These are phyloP conservation scores for Schizotus pectinicornis DNA, from an alignment of 2,888 invertebrate species.

Conservation along the genomic window DNA sequence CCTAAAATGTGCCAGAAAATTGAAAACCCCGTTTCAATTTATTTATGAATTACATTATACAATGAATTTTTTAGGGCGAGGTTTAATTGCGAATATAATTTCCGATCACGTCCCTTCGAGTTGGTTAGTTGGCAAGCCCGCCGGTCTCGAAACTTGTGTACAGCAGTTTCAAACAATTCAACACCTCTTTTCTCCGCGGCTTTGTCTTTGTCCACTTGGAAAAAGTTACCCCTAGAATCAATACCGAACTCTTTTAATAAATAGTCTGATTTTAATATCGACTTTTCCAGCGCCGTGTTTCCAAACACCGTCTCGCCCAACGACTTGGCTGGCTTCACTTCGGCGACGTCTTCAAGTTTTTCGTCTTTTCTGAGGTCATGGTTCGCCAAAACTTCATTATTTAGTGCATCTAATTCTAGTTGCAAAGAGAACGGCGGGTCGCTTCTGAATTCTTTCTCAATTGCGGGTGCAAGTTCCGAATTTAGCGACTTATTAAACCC, in stretches of 20 bases:
- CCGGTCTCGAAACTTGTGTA: conserved; percentile 9
- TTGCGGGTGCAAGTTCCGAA: neutral
- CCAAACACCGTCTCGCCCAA: conserved; percentile 9
- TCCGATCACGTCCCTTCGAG: conserved; percentile 25
- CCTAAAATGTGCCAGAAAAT: neutral
- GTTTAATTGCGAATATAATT: conserved; percentile 34
- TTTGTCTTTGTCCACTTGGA: conserved; percentile 2
- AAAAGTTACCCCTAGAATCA: conserved; percentile 10
- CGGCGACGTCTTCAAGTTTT: no score
- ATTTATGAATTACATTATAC: conserved; percentile 26
- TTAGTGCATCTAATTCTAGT: no score
- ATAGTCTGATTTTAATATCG: conserved; percentile 44
- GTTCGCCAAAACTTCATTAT: neutral
- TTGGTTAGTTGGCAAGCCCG: neutral
- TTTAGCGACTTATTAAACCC: neutral
- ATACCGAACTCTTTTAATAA: conserved; percentile 46
- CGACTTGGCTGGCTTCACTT: neutral
- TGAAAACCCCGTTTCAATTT: conserved; percentile 4
- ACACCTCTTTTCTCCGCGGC: conserved; percentile 12
- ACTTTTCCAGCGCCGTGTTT: conserved; percentile 29
- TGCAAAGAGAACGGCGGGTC: neutral
- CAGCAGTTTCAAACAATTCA: conserved; percentile 19
- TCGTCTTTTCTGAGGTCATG: neutral
- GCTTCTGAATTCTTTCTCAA: neutral
- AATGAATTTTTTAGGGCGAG: conserved; percentile 43